Base-by-base conservation (phyloP, 2,797 vertebrate species). In the Orestias chungarensis region DNA sequence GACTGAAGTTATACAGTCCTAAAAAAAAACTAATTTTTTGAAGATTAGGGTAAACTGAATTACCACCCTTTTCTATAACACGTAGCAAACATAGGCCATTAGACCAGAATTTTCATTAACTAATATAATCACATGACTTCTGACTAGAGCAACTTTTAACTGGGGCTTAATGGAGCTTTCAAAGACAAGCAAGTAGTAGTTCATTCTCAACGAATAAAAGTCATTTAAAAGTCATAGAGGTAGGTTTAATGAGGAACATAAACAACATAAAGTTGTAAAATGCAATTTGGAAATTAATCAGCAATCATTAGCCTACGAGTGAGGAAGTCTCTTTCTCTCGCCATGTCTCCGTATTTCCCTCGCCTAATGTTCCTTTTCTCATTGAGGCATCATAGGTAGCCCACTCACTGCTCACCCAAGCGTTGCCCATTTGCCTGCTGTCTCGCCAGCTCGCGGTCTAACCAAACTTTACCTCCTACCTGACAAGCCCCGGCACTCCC, bases 401-500 rank as follows among this genome's bases (percentile, higher is more conserved):
- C 79, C 59, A 91, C 87, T 96, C 95, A 96, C 94, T 96, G 96
- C 91, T 96, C 95, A 96, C 42, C 92, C 93, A 92, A 93, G 92
- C 95, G 85, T 94, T 70, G 82, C 89, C 89, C 89, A 93, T 93
- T 92, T 87, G 89, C 92, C 93, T 89, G 91, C 92, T 81, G 92
- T 95, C 92, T 94, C 94, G 93, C 95, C 82, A 91, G 92, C 93
- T 91, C 88, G 94, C 93, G 94, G 92, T 92, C 94, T 96, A 96
- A 96, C 94, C 93, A 96, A 96, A 96, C 94, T 95, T 96, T 96
- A 95, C 93, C 93, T 93, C 89, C 93, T 93, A 88, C 91, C 90
- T 92, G 89, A 75, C 82, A 70, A 77, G 66, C 70, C 84, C 89
- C 78, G 81, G 83, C 79, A 88, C 91, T 55, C 72, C 92, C 88